Evolutionary conservation across 2,888 invertebrate species (phyloP), one percentile per base, ranked within the genome.

Genomic region (Merodon equestris): DNA sequence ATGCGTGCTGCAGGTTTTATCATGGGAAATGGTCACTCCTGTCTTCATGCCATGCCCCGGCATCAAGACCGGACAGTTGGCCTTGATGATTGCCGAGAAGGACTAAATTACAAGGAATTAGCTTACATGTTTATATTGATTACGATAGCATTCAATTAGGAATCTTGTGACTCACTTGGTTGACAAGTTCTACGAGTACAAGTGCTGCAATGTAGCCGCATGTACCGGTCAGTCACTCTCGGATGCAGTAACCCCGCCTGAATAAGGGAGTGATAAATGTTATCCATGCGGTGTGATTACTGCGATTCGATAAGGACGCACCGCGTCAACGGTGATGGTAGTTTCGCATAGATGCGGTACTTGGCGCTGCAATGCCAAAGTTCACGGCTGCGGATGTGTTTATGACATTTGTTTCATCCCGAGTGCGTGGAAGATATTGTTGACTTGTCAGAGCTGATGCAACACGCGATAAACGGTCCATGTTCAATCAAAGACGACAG

Each of bases 71-170:
- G 27, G 27, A 27, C 51, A 58, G 66, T 56, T 60, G 48, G 53
- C 67, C 67, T 68, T 74, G 79, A 73, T 77, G 77, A 67, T 66
- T 73, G 58, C 61, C 48, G 18, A 73, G 57, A 10, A 42, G 51
- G 60, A 68, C 79, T 79, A 74, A 74, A 79, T 68, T 74, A 64
- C 79, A 74, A 79, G 68, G 74, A 74, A 68, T 74, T 79, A 74
- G 45, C 64, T 74, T 74, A 70, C 74, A 70, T 74, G 64, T 79
- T 79, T 70, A 79, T 79, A 79, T 79, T 79, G 79, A 79, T 79
- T 79, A 58, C 74, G 79, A 79, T 70, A 53, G 73, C 74, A 68
- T 70, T 79, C 79, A 79, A 79, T 79, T 79, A 79, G 79, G 68
- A 19, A 38, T 47, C 68, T 63, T 64, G 68, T 74, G 79, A 74